Conservation (phyloP, 1,140 invertebrate genomes). For the Bradysia coprophila region DNA sequence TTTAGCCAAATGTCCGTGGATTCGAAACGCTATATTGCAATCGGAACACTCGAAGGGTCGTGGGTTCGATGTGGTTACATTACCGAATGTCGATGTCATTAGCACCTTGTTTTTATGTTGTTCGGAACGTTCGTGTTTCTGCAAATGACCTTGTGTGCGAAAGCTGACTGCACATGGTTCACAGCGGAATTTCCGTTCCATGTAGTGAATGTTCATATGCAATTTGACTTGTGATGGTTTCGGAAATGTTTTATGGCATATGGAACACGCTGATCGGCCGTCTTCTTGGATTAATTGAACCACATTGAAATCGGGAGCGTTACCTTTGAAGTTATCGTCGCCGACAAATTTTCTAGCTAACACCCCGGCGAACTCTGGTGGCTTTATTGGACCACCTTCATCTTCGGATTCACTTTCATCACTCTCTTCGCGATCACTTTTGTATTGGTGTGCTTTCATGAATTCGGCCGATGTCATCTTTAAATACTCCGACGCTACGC, state of each 20-base stretch:
- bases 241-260: constrained; percentile 81
- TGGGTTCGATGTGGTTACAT: constrained; percentile 72
- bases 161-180: constrained; percentile 82
- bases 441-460: background rate
- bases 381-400: constrained; percentile 4
- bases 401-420: background rate
- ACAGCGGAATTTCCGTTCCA: constrained; percentile 81
- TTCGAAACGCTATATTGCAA: constrained; percentile 90
- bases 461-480: constrained; percentile 33
- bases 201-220: constrained; percentile 91
- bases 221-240: constrained; percentile 76
- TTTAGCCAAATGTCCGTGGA: constrained; percentile 90
- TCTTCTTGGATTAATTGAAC: constrained; percentile 33
- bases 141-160: constrained; percentile 76
- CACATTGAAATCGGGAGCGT: constrained; percentile 15
- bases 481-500: constrained; percentile 37
- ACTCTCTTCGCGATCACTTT: constrained; percentile 1
- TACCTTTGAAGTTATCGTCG: constrained; percentile 19
- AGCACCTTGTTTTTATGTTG: constrained; percentile 81
- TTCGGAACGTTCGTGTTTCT: constrained; percentile 78
- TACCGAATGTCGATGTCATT: constrained; percentile 72
- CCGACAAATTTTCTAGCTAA: constrained; percentile 15
- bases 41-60: constrained; percentile 87
- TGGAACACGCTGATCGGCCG: constrained; percentile 62
- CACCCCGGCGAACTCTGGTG: constrained; percentile 16